Base-by-base conservation (phyloP, 1,140 invertebrate genomes). In the silkworm (Bombyx mori) region DNA sequence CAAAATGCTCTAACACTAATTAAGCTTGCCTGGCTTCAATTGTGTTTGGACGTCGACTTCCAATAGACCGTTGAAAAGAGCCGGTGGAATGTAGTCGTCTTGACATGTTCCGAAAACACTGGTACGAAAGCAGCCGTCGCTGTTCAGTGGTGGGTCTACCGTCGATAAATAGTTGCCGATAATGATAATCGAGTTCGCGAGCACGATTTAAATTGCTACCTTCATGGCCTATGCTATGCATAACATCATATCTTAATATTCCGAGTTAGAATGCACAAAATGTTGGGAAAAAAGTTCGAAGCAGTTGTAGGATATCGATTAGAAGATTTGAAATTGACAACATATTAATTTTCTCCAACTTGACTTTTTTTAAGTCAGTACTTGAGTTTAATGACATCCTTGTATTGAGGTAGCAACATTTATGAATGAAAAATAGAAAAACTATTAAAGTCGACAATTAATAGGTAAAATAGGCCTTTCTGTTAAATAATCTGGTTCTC, bases 101-200 rank as follows among this genome's bases (percentile, higher is more conserved):
- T 42, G 44, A 47, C 51, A 53, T 47, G 2, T 44, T 44, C 8
- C 8, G 44, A 22, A 59, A 54, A 52, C 45, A 59, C 12, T 43
- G 26, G 12, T 12, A 35, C 44, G 51, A 59, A 55, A 22, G 54
- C 6, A 56, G 45, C 44, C 22, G 22, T 44, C 58, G 45, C 7
- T 46, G 51, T 50, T 59, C 58, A 54, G 45, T 47, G 44, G 52
- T 0, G 22, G 58, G 58, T 44, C 58, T 53, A 22, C 52, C 58
- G 50, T 44, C 52, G 22, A 59, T 44, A 48, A 54, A 59, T 43
- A 52, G 58, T 52, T 59, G 52, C 3, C 52, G 52, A 12, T 59
- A 54, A 18, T 18, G 12, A 18, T 18, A 18, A 18, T 18, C 1
- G 10, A 59, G n/a, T 5, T 59, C 52, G 3, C 58, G 58, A 44